A percentile compares a stretch with the other conserved stretches of the same genome.
phyloP scores from a whole-genome alignment of 2,888 invertebrate genomes.

The Hydropsyche betteni region DNA sequence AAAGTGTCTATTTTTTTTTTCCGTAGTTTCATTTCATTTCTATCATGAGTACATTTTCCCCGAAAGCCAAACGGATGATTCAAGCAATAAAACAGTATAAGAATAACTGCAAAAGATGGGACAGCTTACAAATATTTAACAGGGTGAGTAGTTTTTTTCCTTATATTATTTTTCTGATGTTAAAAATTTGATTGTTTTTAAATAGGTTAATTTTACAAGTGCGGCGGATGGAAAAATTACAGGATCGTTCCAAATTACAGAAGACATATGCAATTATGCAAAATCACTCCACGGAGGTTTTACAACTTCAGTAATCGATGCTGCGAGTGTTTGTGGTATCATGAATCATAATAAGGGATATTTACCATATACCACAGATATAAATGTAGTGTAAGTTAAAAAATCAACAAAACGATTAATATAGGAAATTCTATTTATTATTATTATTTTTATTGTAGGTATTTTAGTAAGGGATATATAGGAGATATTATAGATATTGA shows the following conservation, averaged over 20 bases:
- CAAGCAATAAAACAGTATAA: conserved; percentile 53
- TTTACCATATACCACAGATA: conserved; percentile 54
- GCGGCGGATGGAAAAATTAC: conserved; percentile 53
- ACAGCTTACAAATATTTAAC: conserved; percentile 53
- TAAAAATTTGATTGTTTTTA: background rate
- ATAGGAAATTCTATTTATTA: background rate
- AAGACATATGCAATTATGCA: conserved; percentile 55
- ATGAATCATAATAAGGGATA: conserved; percentile 53
- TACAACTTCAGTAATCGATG: conserved; percentile 54
- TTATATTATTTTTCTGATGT: background rate
- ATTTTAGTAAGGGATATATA: conserved; percentile 3
- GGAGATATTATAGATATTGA: conserved; percentile 32
- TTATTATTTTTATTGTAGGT: conserved; percentile 23
- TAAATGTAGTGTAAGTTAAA: conserved; percentile 54
- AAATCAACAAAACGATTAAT: no score
- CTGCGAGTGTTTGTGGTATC: conserved; percentile 54
- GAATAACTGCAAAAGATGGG: conserved; percentile 53
- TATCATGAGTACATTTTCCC: conserved; percentile 50
- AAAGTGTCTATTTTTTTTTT: background rate
- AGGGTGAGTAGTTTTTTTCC: conserved; percentile 53
- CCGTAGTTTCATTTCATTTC: background rate
- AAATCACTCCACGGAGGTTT: conserved; percentile 56
- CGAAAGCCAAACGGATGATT: conserved; percentile 54
- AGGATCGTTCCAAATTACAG: conserved; percentile 55
- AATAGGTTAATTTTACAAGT: conserved; percentile 54